Evolutionary conservation across 1,140 invertebrate genomes (phyloP).

Genomic region (Drosophila jambulina): DNA sequence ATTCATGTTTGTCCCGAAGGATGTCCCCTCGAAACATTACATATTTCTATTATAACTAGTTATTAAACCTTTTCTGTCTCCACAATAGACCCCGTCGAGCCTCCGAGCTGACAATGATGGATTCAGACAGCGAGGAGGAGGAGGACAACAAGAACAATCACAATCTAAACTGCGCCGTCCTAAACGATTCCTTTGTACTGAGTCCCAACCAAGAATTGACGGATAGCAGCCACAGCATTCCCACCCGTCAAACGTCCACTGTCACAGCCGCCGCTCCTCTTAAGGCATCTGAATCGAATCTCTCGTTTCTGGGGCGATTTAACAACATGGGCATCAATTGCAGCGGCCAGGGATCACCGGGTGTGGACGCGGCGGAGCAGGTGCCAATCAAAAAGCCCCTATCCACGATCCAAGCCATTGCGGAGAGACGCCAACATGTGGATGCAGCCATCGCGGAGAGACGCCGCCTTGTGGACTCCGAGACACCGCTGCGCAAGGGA

Average conservation of each 20-base stretch:
- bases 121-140: conserved; percentile 82
- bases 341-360: conserved; percentile 43
- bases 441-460: conserved; percentile 41
- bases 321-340: conserved; percentile 72
- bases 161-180: conserved; percentile 80
- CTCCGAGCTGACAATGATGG: conserved; percentile 66
- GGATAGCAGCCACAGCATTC: conserved; percentile 29
- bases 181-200: conserved; percentile 82
- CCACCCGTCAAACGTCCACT: conserved; percentile 1
- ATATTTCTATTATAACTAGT: not conserved
- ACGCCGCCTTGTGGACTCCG: conserved; percentile 43
- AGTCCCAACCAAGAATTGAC: conserved; percentile 70
- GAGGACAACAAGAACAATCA: conserved; percentile 62
- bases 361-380: conserved; percentile 1
- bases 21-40: not conserved
- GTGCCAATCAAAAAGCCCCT: conserved; percentile 26
- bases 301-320: conserved; percentile 72
- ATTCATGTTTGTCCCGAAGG: not conserved
- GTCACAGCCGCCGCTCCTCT: conserved; percentile 8
- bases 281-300: conserved; percentile 45
- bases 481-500: conserved; percentile 56
- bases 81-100: conserved; percentile 63
- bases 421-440: conserved; percentile 52
- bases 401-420: conserved; percentile 38
- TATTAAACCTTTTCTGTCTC: not conserved